These are phyloP conservation scores for Vombatus ursinus DNA, from an alignment of 2,113 vertebrate genomes.

Conservation along the genomic window DNA sequence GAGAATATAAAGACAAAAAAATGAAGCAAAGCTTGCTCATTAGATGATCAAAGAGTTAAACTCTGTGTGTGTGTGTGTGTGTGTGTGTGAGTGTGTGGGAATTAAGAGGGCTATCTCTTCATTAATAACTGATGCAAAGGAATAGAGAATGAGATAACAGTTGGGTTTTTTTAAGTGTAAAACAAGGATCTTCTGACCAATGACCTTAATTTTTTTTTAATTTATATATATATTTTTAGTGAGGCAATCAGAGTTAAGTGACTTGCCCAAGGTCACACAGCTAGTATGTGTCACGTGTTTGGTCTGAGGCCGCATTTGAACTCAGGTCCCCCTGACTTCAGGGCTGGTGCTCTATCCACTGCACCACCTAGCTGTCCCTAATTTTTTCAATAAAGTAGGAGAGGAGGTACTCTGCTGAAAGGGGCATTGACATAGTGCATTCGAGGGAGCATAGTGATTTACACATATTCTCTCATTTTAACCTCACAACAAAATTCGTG, in stretches of 20 bases:
- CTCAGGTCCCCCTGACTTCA: no score
- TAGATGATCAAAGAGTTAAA: neutral
- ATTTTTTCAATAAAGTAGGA: neutral
- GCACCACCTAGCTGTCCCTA: no score
- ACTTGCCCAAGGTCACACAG: no score
- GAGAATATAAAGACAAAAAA: neutral
- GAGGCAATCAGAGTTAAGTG: no score
- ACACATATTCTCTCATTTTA: neutral
- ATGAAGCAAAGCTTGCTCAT: neutral
- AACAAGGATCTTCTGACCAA: neutral
- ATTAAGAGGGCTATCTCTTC: neutral
- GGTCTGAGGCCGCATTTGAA: no score
- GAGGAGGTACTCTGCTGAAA: neutral
- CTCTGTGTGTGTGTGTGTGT: neutral
- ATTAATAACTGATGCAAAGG: neutral
- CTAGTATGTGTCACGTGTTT: no score
- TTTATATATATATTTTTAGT: no score
- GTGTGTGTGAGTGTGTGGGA: neutral
- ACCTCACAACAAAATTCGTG: neutral
- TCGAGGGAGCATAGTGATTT: neutral
- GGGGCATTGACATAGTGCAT: neutral
- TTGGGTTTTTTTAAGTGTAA: neutral
- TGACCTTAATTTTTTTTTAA: neutral
- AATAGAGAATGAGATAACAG: neutral
- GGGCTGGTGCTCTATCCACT: no score